Percentiles rank a stretch among this genome's conserved stretches.
phyloP scores from a whole-genome alignment of 2,888 invertebrate genomes.

The Heliconius cydno region DNA sequence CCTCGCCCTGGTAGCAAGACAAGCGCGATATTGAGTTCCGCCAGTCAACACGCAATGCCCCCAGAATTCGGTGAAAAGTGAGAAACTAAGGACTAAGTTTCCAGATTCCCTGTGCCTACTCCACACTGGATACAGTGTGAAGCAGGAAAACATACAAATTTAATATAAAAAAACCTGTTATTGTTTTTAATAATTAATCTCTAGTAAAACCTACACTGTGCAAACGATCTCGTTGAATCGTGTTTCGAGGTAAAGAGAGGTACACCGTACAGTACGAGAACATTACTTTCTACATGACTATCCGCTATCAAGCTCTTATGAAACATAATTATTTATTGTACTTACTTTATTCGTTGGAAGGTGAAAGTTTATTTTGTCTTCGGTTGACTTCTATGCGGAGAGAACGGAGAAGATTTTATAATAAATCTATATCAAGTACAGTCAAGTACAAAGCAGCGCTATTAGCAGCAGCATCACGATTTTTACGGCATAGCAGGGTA shows the following conservation, averaged over 20 bases:
- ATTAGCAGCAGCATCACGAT: too few relatives aligned
- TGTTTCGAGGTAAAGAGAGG: constrained; percentile 58
- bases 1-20: too few relatives aligned
- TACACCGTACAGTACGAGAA: constrained; percentile 35
- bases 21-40: not conserved
- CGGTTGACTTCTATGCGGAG: not conserved
- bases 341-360: constrained; percentile 9
- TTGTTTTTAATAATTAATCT: not conserved
- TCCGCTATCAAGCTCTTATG: constrained; percentile 31
- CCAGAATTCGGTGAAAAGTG: not conserved
- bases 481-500: too few relatives aligned
- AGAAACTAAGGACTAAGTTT: too few relatives aligned
- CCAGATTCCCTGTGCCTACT: too few relatives aligned
- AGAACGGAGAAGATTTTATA: not conserved
- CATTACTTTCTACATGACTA: constrained; percentile 54
- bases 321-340: constrained; percentile 36
- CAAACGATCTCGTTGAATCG: constrained; percentile 43
- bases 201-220: not conserved
- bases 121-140: too few relatives aligned
- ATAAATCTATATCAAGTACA: not conserved
- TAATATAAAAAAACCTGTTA: too few relatives aligned
- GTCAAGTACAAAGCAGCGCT: too few relatives aligned
- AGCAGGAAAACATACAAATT: too few relatives aligned
- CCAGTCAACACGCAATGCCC: not conserved
- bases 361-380: constrained; percentile 7